Evolutionary conservation across 1,140 invertebrate genomes (phyloP).

Genomic region (Meloidogyne chitwoodi): DNA sequence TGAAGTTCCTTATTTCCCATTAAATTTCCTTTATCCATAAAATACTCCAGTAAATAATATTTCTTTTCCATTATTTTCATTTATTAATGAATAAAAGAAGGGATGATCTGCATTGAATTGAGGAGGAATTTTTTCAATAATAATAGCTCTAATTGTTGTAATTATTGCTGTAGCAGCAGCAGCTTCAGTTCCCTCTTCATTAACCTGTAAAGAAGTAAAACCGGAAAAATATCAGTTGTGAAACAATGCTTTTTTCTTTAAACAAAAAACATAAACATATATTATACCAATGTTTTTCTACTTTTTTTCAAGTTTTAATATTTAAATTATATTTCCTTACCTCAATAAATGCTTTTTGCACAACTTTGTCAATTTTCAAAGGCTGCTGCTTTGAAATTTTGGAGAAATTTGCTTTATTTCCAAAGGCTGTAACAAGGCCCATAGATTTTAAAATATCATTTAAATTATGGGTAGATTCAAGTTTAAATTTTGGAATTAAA

Average conservation of each 20-base stretch:
- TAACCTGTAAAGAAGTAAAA: conserved; percentile 9
- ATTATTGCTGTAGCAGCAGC: conserved; percentile 16
- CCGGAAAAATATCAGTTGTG: not conserved
- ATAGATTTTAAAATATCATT: conserved; percentile 8
- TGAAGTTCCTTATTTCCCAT: too few relatives aligned
- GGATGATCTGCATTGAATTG: conserved; percentile 25
- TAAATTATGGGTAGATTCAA: conserved; percentile 25
- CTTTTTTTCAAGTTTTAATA: not conserved
- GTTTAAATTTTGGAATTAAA: conserved; percentile 28
- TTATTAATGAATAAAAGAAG: not conserved
- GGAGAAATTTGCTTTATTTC: conserved; percentile 10
- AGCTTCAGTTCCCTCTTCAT: conserved; percentile 30
- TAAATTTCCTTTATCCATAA: not conserved
- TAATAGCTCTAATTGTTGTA: not conserved
- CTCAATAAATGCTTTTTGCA: conserved; percentile 33
- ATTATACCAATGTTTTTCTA: too few relatives aligned
- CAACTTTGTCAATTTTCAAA: conserved; percentile 13
- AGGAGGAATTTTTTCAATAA: not conserved
- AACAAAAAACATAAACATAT: too few relatives aligned
- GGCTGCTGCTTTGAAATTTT: not conserved
- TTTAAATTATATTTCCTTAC: conserved; percentile 7
- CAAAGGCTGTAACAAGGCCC: conserved; percentile 12
- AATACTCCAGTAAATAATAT: not conserved
- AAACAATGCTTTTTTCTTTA: not conserved
- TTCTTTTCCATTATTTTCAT: not conserved